Percentiles rank a stretch among this genome's conserved stretches.
Conservation (phyloP, 2,113 vertebrate species). For the Chaetorhynchus papuensis region DNA sequence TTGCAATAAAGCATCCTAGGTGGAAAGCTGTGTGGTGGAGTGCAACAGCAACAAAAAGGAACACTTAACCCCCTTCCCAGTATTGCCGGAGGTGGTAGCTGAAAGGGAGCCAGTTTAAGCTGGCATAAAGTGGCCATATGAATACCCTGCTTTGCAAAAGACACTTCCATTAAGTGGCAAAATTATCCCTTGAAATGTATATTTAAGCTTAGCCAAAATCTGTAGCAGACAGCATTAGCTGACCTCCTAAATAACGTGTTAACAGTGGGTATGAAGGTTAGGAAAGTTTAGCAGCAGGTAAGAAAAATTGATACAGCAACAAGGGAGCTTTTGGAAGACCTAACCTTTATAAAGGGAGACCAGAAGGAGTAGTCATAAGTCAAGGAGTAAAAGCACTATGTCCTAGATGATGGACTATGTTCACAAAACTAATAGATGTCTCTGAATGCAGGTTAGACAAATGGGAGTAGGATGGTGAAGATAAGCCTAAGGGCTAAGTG, state of each 20-base stretch:
- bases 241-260: not conserved
- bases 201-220: not conserved
- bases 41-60: not conserved
- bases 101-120: not conserved
- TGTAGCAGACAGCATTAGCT: not conserved
- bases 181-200: not conserved
- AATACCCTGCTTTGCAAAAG: not conserved
- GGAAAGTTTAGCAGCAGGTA: not conserved
- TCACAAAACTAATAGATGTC: not conserved
- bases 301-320: accelerated
- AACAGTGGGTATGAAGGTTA: not conserved
- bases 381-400: not conserved
- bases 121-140: not conserved
- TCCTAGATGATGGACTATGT: not conserved
- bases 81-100: not conserved
- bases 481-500: not conserved
- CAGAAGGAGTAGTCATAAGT: not conserved
- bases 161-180: not conserved
- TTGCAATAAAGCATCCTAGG: not conserved
- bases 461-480: not conserved
- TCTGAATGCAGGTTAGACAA: not conserved
- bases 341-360: not conserved
- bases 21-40: not conserved
- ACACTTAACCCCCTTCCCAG: not conserved
- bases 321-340: not conserved